phyloP scores from a whole-genome alignment of 1,140 invertebrate genomes.

The Euura saliciscinereae region DNA sequence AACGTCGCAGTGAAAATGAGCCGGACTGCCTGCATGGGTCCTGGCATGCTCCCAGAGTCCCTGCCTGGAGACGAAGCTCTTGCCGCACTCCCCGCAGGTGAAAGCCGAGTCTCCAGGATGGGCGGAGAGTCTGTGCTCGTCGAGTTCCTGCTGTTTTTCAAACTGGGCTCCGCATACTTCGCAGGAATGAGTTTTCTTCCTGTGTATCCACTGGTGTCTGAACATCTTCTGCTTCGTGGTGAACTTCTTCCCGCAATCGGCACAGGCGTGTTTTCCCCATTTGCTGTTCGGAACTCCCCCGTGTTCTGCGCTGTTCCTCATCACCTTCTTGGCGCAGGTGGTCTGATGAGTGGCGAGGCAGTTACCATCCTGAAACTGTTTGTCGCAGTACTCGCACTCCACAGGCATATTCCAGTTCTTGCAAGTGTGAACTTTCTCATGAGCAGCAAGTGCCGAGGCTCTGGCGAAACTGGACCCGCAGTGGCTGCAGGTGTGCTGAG shows the following conservation, averaged over 20 bases:
- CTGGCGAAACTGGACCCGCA: conserved; percentile 49
- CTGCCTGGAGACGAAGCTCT: conserved; percentile 58
- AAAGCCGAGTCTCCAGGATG: conserved; percentile 58
- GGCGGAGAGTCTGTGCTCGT: conserved; percentile 53
- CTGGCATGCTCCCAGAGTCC: conserved; percentile 61
- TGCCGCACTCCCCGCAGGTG: conserved; percentile 57
- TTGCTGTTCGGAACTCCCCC: conserved; percentile 40
- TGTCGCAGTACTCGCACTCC: conserved; percentile 57
- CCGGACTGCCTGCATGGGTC: conserved; percentile 56
- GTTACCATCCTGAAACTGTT: conserved; percentile 51
- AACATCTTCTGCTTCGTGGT: conserved; percentile 62
- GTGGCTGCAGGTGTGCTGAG: conserved; percentile 38
- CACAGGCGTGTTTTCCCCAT: conserved; percentile 56
- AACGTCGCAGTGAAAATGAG: conserved; percentile 64
- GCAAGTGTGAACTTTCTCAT: conserved; percentile 46
- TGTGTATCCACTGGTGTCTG: conserved; percentile 61
- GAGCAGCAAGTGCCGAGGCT: conserved; percentile 43
- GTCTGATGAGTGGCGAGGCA: conserved; percentile 48
- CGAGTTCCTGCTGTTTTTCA: conserved; percentile 52
- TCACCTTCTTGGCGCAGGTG: conserved; percentile 51
- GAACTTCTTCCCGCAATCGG: conserved; percentile 59
- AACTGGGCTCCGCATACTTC: conserved; percentile 58
- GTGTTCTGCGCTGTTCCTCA: conserved; percentile 39
- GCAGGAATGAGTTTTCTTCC: conserved; percentile 58
- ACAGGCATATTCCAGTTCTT: conserved; percentile 47